A percentile compares a stretch with the other conserved stretches of the same genome.
These are phyloP conservation scores for Selene dorsalis DNA, from an alignment of 2,797 vertebrate species.

Conservation along the genomic window DNA sequence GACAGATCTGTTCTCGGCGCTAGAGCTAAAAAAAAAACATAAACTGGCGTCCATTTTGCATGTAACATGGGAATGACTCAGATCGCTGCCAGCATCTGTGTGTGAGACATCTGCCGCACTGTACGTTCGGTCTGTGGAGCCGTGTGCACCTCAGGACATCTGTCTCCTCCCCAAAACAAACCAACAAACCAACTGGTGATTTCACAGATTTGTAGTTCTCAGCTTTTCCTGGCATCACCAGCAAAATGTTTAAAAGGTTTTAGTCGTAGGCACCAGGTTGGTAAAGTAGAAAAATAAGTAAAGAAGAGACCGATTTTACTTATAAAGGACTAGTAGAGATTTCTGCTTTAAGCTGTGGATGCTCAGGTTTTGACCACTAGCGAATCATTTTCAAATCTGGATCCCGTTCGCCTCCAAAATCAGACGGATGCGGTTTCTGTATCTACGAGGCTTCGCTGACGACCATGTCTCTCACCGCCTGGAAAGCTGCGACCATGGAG, in stretches of 20 bases:
- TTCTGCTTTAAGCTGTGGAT: neutral
- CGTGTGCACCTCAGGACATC: neutral
- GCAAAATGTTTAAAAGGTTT: too few relatives aligned
- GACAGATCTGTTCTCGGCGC: neutral
- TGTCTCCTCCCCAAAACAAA: neutral
- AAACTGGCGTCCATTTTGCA: neutral
- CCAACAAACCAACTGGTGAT: conserved; percentile 29
- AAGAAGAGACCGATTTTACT: too few relatives aligned
- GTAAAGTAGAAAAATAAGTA: too few relatives aligned
- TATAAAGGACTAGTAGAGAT: neutral
- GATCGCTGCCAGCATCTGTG: conserved; percentile 23
- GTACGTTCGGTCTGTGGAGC: conserved; percentile 2
- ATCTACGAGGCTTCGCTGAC: conserved; percentile 88
- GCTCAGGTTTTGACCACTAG: too few relatives aligned
- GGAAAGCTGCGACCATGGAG: conserved; percentile 95
- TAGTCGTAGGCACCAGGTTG: too few relatives aligned
- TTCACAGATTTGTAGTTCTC: neutral
- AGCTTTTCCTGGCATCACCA: neutral
- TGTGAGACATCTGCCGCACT: neutral
- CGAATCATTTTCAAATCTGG: neutral
- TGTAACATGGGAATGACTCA: conserved; percentile 42
- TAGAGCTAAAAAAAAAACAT: neutral
- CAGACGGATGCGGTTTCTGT: too few relatives aligned
- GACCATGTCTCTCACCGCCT: conserved; percentile 93
- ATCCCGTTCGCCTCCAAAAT: too few relatives aligned